Evolutionary conservation across 2,888 invertebrate species (phyloP).

Genomic region (Anagyrus pseudococci): DNA sequence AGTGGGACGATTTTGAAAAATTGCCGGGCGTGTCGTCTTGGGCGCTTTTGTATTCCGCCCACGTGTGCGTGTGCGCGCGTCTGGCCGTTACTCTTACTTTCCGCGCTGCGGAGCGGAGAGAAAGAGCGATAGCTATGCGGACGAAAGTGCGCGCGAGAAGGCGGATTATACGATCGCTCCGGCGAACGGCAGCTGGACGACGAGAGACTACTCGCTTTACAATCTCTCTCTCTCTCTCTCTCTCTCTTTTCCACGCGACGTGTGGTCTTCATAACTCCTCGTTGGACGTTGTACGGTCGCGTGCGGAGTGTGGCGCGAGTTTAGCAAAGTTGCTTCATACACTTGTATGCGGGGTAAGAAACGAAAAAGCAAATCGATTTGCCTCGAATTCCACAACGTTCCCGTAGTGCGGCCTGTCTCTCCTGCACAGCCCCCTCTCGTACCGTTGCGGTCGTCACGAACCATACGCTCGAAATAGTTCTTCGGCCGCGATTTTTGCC

Average conservation of each 20-base stretch:
- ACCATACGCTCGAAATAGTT: conserved; percentile 33
- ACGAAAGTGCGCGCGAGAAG: neutral
- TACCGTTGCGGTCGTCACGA: conserved; percentile 5
- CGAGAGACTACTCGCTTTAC: neutral
- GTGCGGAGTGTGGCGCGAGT: too few species aligned
- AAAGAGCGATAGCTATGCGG: neutral
- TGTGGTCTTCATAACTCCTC: too few species aligned
- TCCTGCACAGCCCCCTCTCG: neutral
- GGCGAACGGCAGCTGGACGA: neutral
- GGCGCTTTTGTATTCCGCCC: too few species aligned
- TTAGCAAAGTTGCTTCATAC: neutral
- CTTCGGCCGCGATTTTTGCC: conserved; percentile 26
- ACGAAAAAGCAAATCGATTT: neutral
- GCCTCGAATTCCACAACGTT: too few species aligned
- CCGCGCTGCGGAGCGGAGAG: neutral
- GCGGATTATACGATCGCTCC: neutral
- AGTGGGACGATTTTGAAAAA: conserved; percentile 7
- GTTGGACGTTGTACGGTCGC: too few species aligned
- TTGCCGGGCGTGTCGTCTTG: too few species aligned
- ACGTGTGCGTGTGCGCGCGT: neutral
- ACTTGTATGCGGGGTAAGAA: neutral
- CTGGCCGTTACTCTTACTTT: neutral
- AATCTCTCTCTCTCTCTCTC: too few species aligned
- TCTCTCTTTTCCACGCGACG: too few species aligned
- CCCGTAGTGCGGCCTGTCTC: neutral